Conservation (phyloP, 2,113 vertebrate genomes). For the Xenus cinereus region DNA sequence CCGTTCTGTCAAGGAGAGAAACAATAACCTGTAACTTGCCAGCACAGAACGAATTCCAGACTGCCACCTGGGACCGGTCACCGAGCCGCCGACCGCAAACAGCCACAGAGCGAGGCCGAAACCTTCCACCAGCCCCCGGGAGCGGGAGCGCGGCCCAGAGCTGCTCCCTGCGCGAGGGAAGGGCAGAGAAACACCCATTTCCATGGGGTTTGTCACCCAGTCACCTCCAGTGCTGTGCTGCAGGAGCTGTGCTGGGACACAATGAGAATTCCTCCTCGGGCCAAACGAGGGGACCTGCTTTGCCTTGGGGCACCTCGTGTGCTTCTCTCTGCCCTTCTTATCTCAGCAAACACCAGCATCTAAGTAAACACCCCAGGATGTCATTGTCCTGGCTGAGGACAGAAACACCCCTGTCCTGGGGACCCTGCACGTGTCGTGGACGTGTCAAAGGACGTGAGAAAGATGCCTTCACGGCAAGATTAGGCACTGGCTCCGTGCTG, state of each 20-base stretch:
- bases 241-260: neutral
- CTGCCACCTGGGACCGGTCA: neutral
- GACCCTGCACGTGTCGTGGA: rapidly evolving
- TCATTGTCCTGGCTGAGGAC: neutral
- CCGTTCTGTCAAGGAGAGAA: neutral
- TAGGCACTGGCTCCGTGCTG: rapidly evolving
- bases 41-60: neutral
- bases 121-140: neutral
- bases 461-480: neutral
- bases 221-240: rapidly evolving
- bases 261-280: neutral
- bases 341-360: neutral
- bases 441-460: neutral
- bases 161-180: rapidly evolving
- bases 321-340: neutral
- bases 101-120: neutral
- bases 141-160: rapidly evolving
- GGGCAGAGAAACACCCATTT: rapidly evolving
- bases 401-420: neutral
- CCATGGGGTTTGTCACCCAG: rapidly evolving
- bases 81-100: neutral
- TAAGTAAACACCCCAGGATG: neutral
- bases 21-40: constrained; percentile 18
- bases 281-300: neutral
- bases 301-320: rapidly evolving